Evolutionary conservation across 1,140 invertebrate genomes (phyloP), one percentile per base, ranked within the genome.

Genomic region (Leptinotarsa undecemlineata): DNA sequence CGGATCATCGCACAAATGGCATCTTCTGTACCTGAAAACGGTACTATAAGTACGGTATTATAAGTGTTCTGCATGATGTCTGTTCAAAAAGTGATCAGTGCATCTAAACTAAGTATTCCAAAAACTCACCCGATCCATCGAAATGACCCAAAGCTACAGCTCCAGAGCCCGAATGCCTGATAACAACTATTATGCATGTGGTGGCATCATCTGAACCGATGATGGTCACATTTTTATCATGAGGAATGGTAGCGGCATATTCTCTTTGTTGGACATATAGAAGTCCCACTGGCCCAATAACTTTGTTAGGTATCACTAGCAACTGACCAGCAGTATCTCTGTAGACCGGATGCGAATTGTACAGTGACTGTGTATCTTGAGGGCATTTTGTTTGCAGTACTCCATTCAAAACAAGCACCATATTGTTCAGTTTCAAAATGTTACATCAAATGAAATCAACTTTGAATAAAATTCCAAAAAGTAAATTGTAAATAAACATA

Each of bases 191-290:
- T 81, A 96, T 93, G 86, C 96, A 98, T 69, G 96, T 97, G 76
- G 96, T 98, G 78, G 93, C 92, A 87, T 97, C 96, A 85, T 98
- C 96, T 74, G 96, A 94, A 69, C 96, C 96, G 73, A 98, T 88
- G 77, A 98, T 94, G 83, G 87, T 93, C 60, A 96, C 92, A 84
- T 95, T 94, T 88, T 96, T 97, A 87, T 98, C 96, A 82, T 96
- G 93, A 21, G 95, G 95, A 64, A 93, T 89, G 8, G 95, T 96
- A 15, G 93, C 94, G 13, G 95, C 96, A 87, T 95, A 90, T 87
- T 98, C 96, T 82, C 96, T 88, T 84, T 98, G 96, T 67, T 89
- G 90, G 3, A 98, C 92, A 85, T 97, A 98, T 23, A 98, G 88
- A 14, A 98, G 87, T 3, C 95, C 94, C 26, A 92, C 90, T 1